Percentiles rank a stretch among this genome's conserved stretches.
Evolutionary conservation across 1,140 invertebrate species (phyloP).

Genomic region (Phenacoccus solenopsis): DNA sequence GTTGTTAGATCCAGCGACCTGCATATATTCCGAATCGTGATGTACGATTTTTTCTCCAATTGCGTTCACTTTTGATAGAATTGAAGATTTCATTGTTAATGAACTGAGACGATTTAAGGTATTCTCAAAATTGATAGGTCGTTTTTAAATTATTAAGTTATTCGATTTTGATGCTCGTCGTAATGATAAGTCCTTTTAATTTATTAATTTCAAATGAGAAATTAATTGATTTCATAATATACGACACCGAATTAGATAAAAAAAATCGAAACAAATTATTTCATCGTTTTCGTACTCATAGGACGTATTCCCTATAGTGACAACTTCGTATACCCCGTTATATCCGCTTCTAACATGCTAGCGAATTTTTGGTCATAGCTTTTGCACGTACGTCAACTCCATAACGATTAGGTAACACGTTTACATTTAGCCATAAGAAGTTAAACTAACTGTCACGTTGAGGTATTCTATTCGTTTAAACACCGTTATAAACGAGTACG

Average conservation of each 20-base stretch:
- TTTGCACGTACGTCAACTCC: neutral
- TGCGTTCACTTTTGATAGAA: too few relatives aligned
- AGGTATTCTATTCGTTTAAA: too few relatives aligned
- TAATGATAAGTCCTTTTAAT: neutral
- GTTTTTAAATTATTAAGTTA: too few relatives aligned
- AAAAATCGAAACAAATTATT: neutral
- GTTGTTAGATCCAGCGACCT: too few relatives aligned
- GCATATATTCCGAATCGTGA: too few relatives aligned
- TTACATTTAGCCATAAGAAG: neutral
- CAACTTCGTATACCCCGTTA: neutral
- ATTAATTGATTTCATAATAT: neutral
- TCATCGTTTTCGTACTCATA: neutral
- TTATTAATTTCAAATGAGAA: neutral
- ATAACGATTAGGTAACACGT: neutral
- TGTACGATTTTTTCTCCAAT: too few relatives aligned
- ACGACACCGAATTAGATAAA: neutral
- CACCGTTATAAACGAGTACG: neutral
- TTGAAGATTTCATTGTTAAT: too few relatives aligned
- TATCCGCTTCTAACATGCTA: neutral
- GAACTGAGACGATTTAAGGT: too few relatives aligned
- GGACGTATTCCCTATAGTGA: neutral
- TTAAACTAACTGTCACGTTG: too few relatives aligned
- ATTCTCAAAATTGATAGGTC: too few relatives aligned
- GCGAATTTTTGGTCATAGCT: neutral
- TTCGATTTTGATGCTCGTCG: too few relatives aligned